Percentiles rank a stretch among this genome's conserved stretches.
These are phyloP conservation scores for Epicauta chinensis DNA, from an alignment of 1,140 invertebrate genomes.

Conservation along the genomic window DNA sequence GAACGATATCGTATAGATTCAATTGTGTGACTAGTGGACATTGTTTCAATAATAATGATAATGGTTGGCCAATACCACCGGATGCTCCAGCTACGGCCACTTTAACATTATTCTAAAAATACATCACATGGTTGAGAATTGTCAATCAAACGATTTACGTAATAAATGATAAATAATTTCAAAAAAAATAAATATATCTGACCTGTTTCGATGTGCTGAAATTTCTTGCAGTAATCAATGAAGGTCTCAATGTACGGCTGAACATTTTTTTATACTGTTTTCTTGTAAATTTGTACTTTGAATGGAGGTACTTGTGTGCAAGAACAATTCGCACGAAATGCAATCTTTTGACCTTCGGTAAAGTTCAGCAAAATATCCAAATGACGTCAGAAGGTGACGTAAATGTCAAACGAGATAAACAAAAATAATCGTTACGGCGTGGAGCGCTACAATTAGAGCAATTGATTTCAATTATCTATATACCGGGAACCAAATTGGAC, in stretches of 20 bases:
- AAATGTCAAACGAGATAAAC: too few relatives aligned
- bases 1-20: slow-evolving; percentile 91
- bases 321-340: too few relatives aligned
- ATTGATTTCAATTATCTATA: too few relatives aligned
- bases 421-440: too few relatives aligned
- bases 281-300: too few relatives aligned
- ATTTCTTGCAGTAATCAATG: slow-evolving; percentile 44
- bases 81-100: slow-evolving; percentile 94
- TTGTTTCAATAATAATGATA: slow-evolving; percentile 92
- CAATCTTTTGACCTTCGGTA: too few relatives aligned
- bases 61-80: slow-evolving; percentile 97
- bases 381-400: too few relatives aligned
- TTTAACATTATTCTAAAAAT: slow-evolving; percentile 64
- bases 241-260: slow-evolving; percentile 47
- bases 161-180: not conserved
- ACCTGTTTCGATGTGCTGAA: slow-evolving; percentile 52
- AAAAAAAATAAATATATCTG: slow-evolving; percentile 16
- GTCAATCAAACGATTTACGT: not conserved
- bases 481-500: too few relatives aligned
- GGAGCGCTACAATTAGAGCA: too few relatives aligned
- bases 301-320: too few relatives aligned
- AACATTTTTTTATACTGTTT: slow-evolving; percentile 43
- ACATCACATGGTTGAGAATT: not conserved
- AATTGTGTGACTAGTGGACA: slow-evolving; percentile 77
- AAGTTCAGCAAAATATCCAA: too few relatives aligned